Evolutionary conservation across 2,888 invertebrate species (phyloP).

Genomic region (Ethmia dodecea): DNA sequence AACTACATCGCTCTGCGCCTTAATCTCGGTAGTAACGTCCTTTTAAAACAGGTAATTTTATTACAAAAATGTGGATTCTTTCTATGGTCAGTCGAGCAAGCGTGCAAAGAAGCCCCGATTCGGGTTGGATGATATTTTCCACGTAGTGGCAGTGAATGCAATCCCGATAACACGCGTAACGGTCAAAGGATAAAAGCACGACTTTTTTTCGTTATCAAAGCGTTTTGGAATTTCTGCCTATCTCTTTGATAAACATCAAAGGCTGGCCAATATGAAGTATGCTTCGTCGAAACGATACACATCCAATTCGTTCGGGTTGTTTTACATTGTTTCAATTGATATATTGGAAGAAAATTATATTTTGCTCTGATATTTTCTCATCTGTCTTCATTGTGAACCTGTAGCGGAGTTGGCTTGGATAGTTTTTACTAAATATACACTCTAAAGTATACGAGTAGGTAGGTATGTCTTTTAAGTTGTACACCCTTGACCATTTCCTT

Average conservation of each 20-base stretch:
- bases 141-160: slow-evolving; percentile 48
- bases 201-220: slow-evolving; percentile 43
- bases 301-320: too few relatives aligned
- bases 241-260: slow-evolving; percentile 50
- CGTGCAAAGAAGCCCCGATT: slow-evolving; percentile 36
- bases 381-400: too few relatives aligned
- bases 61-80: slow-evolving; percentile 70
- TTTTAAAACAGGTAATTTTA: slow-evolving; percentile 77
- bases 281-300: slow-evolving; percentile 18
- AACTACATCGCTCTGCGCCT: slow-evolving; percentile 72
- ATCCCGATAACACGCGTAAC: slow-evolving; percentile 46
- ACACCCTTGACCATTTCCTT: too few relatives aligned
- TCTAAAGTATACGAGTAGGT: too few relatives aligned
- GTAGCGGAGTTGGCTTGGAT: too few relatives aligned
- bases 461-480: too few relatives aligned
- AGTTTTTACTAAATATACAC: too few relatives aligned
- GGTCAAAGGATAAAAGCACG: slow-evolving; percentile 57
- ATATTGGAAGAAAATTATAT: too few relatives aligned
- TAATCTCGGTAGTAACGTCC: slow-evolving; percentile 76
- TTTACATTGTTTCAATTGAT: too few relatives aligned
- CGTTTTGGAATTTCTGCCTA: slow-evolving; percentile 45
- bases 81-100: slow-evolving; percentile 64
- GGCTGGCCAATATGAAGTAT: slow-evolving; percentile 21
- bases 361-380: too few relatives aligned
- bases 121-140: slow-evolving; percentile 39